Percentiles rank a stretch among this genome's conserved stretches.
Evolutionary conservation across 1,140 invertebrate genomes (phyloP).

Genomic region (Pseudomyrmex pallidus): DNA sequence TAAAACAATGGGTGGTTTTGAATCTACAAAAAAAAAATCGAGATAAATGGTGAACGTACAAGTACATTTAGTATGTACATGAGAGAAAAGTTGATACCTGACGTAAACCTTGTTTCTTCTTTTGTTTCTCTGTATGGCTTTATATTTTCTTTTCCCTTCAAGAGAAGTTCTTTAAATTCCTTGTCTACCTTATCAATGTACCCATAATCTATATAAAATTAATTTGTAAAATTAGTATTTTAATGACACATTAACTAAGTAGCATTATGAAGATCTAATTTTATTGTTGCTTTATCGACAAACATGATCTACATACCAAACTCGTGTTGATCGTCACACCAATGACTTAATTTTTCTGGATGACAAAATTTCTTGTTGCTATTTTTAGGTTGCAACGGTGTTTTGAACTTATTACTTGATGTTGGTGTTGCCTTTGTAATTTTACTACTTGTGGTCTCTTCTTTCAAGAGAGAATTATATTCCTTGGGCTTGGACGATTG

Average conservation of each 20-base stretch:
- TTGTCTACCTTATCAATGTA: conserved; percentile 50
- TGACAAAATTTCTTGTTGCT: conserved; percentile 45
- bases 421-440: conserved; percentile 44
- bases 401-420: conserved; percentile 64
- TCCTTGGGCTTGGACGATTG: conserved; percentile 36
- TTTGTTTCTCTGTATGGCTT: conserved; percentile 11
- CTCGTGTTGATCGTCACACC: conserved; percentile 62
- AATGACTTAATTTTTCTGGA: conserved; percentile 67
- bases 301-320: conserved; percentile 66
- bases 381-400: conserved; percentile 57
- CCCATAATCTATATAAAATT: conserved; percentile 59
- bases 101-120: conserved; percentile 67
- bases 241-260: neutral
- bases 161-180: conserved; percentile 48
- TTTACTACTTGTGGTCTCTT: conserved; percentile 52
- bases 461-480: conserved; percentile 23
- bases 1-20: neutral
- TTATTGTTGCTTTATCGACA: conserved; percentile 2
- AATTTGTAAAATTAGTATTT: conserved; percentile 4
- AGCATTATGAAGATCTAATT: neutral
- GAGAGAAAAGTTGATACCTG: conserved; percentile 65
- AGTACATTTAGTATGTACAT: neutral
- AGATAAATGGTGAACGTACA: neutral
- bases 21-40: conserved; percentile 46
- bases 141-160: conserved; percentile 37